Base-by-base conservation (phyloP, 2,888 invertebrate genomes). In the Pseudococcus viburni region DNA sequence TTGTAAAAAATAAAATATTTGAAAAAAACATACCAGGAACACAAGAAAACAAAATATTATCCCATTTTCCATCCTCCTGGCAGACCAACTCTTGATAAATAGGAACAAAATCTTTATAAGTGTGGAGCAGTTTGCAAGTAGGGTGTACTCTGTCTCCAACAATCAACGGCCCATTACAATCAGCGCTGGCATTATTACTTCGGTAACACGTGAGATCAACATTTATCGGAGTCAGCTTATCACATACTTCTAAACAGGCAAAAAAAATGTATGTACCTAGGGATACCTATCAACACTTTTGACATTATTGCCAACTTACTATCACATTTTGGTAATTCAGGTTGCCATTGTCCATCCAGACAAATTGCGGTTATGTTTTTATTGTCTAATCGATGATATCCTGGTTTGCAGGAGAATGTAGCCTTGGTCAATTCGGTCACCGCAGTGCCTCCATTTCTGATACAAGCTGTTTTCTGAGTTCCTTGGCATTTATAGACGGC, bases 61-160 rank as follows among this genome's bases (percentile, higher is more conserved):
- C 64, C 86, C 86, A 86, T 86, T 86, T 46, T 3, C 73, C 86
- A 64, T 86, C 64, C 17, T 86, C 48, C 73, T 86, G 68, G 11
- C 86, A 86, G 19, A 19, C 12, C 6, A 86, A 11, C 17, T 86
- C 51, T 26, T 39, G 59, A 85, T 85, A 85, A 85, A 33, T 33
- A n/a, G 55, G 51, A 39, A 73, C 73, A 11, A 59, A 59, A 59
- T 48, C 48, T 85, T 15, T n/a, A 26, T 85, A 51, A 15, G 17
- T 39, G 26, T 85, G 55, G 0, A 39, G 33, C 12, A 26, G 11
- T 12, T 19, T 19, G 33, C 85, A 85, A 15, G 22, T 39, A 11
- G 85, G 85, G 33, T 26, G 33, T 17, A 85, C 55, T 55, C 55
- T 19, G 11, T 19, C 33, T 15, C 33, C 55, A 11, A 26, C 17